These are phyloP conservation scores for Drosophila mercatorum DNA, from an alignment of 2,888 invertebrate species.

Conservation along the genomic window DNA sequence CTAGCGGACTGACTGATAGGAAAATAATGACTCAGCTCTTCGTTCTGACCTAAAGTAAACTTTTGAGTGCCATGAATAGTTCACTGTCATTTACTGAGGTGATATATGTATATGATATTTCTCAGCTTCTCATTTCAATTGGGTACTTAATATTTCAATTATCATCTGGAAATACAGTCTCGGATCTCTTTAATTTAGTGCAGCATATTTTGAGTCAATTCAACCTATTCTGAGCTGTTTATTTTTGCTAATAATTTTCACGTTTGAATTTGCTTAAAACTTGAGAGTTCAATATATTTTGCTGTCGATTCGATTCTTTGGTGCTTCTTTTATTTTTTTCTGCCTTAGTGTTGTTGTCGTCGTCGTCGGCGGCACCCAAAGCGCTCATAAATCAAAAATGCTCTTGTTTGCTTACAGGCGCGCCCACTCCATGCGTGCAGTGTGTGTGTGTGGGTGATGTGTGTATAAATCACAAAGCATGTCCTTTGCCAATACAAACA, in stretches of 20 bases:
- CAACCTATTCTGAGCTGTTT: not conserved
- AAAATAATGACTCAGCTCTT: too few relatives aligned
- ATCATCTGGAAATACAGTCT: too few relatives aligned
- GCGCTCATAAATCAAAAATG: slow-evolving; percentile 78
- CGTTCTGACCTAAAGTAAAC: too few relatives aligned
- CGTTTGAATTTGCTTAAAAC: slow-evolving; percentile 58
- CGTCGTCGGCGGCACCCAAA: slow-evolving; percentile 64
- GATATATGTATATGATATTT: too few relatives aligned
- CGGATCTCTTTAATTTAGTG: too few relatives aligned
- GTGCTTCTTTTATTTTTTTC: slow-evolving; percentile 21
- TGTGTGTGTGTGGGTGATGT: slow-evolving; percentile 60
- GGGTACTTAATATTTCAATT: too few relatives aligned
- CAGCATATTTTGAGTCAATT: not conserved
- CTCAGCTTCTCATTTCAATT: too few relatives aligned
- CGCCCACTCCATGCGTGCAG: slow-evolving; percentile 29
- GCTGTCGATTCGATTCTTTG: slow-evolving; percentile 9
- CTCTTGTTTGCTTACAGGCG: slow-evolving; percentile 73
- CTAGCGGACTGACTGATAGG: too few relatives aligned
- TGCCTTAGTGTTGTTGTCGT: slow-evolving; percentile 22
- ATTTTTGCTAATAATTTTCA: slow-evolving; percentile 39
- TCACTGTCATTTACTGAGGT: too few relatives aligned
- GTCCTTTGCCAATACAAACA: slow-evolving; percentile 80
- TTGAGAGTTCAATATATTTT: slow-evolving; percentile 63
- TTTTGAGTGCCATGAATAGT: too few relatives aligned
- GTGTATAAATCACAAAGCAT: slow-evolving; percentile 79